Base-by-base conservation (phyloP, 2,888 invertebrate genomes). In the Oscheius sp. region DNA sequence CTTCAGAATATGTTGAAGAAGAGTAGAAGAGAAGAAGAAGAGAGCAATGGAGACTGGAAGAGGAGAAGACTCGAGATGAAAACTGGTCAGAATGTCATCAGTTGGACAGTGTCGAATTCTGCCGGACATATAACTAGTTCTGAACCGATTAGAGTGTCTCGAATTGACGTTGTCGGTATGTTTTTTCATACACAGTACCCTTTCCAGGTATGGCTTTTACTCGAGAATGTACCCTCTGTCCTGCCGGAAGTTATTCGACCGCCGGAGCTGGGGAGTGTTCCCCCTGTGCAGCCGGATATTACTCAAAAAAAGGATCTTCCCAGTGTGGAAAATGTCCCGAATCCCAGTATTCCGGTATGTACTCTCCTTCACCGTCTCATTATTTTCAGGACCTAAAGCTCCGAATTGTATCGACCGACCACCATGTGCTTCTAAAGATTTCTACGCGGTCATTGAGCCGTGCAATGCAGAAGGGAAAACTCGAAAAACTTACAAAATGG, bases 181-280 rank as follows among this genome's bases (percentile, higher is more conserved):
- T 36, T 36, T 36, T 36, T 8, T 36, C 36, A 14, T 14, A 4
- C 41, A 12, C 14, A 14, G 5, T 17, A 20, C 3, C 12, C 20
- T 3, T 41, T 41, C 12, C 67, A 89, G 90, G 90, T 28, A 87
- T 90, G 32, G 89, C 89, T 0, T 90, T 87, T 79, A 88, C 90
- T 1, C 89, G 90, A 0, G 87, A 88, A 67, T 89, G 89, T 78
- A 81, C 85, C 4, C 72, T 80, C 2, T 87, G 87, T 80, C 85
- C 85, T 8, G 83, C 86, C 8, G 89, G 89, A 6, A 88, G 88
- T 2, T 89, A 85, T 86, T 87, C 87, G 65, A 82, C 80, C 30
- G 80, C 78, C 9, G 88, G 88, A 1, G 84, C 87, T 3, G 81
- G 82, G 8, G 78, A 81, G 26, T 89, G 89, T 71, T 76, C 77